phyloP scores from a whole-genome alignment of 2,113 vertebrate genomes.

The Laterallus jamaicensis region DNA sequence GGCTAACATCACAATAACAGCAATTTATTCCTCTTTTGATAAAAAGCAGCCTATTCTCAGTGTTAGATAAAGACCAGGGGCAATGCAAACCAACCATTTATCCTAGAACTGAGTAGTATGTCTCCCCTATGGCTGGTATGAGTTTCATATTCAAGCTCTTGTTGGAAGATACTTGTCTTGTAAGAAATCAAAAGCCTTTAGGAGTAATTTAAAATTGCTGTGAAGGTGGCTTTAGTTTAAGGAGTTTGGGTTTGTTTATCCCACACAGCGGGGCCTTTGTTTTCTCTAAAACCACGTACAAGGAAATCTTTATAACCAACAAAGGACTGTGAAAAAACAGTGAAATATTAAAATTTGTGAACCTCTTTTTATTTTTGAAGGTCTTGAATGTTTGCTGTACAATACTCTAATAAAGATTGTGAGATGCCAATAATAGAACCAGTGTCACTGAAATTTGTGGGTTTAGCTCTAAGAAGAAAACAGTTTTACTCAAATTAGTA shows the following conservation, averaged over 20 bases:
- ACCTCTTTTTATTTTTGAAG: constrained; percentile 16
- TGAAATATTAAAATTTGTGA: not conserved
- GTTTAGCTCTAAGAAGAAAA: constrained; percentile 54
- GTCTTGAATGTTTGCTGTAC: constrained; percentile 11
- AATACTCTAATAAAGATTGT: constrained; percentile 36
- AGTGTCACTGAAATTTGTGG: not conserved
- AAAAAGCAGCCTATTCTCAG: constrained; percentile 84
- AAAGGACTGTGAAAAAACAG: constrained; percentile 23
- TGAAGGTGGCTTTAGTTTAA: constrained; percentile 33
- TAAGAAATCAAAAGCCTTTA: constrained; percentile 69
- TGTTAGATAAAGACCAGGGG: constrained; percentile 83
- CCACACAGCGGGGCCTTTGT: constrained; percentile 26
- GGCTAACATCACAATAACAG: constrained; percentile 87
- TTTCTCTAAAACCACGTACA: constrained; percentile 40
- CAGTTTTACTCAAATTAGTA: constrained; percentile 68
- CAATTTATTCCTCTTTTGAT: constrained; percentile 87
- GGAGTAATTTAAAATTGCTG: constrained; percentile 55
- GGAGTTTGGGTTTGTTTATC: constrained; percentile 26
- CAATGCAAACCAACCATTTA: constrained; percentile 85
- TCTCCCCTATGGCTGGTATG: constrained; percentile 67
- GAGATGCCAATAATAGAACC: constrained; percentile 38
- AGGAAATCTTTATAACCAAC: not conserved
- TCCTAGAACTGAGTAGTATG: constrained; percentile 76
- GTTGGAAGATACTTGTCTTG: constrained; percentile 65
- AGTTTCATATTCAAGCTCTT: constrained; percentile 68